These are phyloP conservation scores for Acleris laterana DNA, from an alignment of 2,888 invertebrate genomes.

Conservation along the genomic window DNA sequence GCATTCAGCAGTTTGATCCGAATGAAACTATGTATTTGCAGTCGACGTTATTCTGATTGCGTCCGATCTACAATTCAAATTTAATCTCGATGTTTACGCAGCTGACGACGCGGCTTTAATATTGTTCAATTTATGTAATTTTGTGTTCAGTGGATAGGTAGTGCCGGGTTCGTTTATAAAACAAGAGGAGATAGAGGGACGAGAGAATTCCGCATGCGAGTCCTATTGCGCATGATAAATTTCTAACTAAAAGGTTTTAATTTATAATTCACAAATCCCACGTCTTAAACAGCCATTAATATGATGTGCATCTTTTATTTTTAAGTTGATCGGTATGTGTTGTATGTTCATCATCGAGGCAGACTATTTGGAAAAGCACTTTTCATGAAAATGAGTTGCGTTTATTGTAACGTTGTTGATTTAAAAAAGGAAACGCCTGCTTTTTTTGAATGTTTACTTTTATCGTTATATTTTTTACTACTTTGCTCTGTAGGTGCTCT, in stretches of 20 bases:
- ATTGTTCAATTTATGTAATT: conserved; percentile 52
- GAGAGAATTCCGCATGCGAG: conserved; percentile 21
- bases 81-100: conserved; percentile 47
- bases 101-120: conserved; percentile 41
- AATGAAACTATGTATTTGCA: conserved; percentile 28
- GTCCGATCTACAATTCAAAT: conserved; percentile 42
- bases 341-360: conserved; percentile 56
- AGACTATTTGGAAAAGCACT: conserved; percentile 40
- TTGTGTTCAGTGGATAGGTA: conserved; percentile 43
- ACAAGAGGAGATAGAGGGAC: conserved; percentile 10
- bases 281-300: conserved; percentile 2
- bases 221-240: conserved; percentile 5
- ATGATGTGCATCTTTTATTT: conserved; percentile 51
- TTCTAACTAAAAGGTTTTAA: conserved; percentile 10
- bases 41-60: conserved; percentile 32
- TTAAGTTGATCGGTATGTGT: conserved; percentile 51
- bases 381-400: background rate
- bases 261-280: conserved; percentile 13
- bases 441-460: background rate
- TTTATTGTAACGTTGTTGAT: background rate
- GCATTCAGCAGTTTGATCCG: conserved; percentile 16
- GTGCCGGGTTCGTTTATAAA: conserved; percentile 25
- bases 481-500: no score
- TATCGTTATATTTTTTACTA: background rate
- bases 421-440: background rate